Conservation (phyloP, 2,888 invertebrate species). For the Scrobipalpa atriplicella region DNA sequence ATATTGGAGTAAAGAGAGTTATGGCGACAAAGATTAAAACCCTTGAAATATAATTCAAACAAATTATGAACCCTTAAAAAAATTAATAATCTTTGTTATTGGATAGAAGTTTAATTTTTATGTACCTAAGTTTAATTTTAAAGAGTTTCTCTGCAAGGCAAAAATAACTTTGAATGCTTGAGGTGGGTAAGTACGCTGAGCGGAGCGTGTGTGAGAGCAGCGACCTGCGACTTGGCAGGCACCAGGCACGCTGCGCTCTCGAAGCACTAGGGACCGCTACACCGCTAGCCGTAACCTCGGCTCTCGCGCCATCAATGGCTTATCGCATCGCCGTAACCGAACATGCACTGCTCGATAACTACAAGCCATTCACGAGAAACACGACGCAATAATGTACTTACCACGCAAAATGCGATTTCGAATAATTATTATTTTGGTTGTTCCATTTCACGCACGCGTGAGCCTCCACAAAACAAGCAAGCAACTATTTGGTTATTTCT, state of each 20-base stretch:
- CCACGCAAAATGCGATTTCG: background rate
- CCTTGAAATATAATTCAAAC: too few species aligned
- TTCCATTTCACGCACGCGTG: slow-evolving; percentile 5
- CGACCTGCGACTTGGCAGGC: background rate
- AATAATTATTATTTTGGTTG: background rate
- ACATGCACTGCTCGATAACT: background rate
- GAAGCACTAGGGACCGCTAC: background rate
- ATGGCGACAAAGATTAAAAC: too few species aligned
- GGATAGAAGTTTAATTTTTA: too few species aligned
- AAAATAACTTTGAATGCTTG: too few species aligned
- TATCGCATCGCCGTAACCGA: background rate
- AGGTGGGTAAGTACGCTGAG: too few species aligned
- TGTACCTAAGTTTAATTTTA: too few species aligned
- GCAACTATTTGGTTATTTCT: background rate
- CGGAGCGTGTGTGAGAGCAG: background rate
- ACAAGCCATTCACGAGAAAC: background rate
- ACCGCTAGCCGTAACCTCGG: background rate
- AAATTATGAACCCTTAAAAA: too few species aligned
- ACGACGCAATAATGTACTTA: background rate
- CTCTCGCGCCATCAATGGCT: background rate
- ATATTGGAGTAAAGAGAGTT: too few species aligned
- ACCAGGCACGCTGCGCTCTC: background rate
- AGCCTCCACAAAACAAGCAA: background rate
- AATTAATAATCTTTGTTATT: too few species aligned
- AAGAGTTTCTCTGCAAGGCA: too few species aligned